Evolutionary conservation across 1,140 invertebrate genomes (phyloP).

Genomic region (Eufriesea mexicana): DNA sequence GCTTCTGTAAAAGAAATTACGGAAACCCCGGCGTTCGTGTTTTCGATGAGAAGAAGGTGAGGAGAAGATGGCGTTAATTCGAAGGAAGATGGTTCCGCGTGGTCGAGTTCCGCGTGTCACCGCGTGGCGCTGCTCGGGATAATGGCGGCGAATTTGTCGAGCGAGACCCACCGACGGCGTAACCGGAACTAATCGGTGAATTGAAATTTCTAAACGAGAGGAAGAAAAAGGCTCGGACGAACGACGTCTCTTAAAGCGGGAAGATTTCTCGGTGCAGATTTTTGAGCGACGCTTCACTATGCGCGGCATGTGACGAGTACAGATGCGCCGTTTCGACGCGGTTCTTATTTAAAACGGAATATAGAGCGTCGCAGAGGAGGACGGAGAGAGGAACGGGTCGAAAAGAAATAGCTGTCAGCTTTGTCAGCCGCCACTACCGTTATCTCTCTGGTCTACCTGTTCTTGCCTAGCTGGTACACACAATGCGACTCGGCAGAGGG

Average conservation of each 20-base stretch:
- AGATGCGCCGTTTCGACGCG: slow-evolving; percentile 28
- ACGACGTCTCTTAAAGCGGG: neutral
- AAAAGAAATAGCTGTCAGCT: slow-evolving; percentile 63
- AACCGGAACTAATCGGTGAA: slow-evolving; percentile 40
- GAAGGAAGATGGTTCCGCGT: neutral
- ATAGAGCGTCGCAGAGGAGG: slow-evolving; percentile 37
- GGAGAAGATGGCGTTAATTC: neutral
- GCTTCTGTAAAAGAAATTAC: too few relatives aligned
- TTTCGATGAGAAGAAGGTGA: neutral
- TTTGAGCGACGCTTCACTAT: neutral
- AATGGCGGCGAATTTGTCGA: slow-evolving; percentile 23
- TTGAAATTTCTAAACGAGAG: neutral
- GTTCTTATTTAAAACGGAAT: slow-evolving; percentile 45
- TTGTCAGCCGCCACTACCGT: slow-evolving; percentile 61
- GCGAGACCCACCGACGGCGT: neutral
- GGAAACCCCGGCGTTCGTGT: neutral
- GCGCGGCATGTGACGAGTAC: neutral
- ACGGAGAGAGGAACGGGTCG: slow-evolving; percentile 14
- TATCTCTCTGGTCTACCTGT: slow-evolving; percentile 62
- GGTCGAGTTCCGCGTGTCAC: neutral
- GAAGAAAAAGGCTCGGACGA: neutral
- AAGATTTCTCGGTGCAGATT: slow-evolving; percentile 14
- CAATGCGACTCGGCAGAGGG: neutral
- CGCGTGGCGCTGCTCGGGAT: neutral
- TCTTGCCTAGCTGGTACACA: slow-evolving; percentile 12